Percentiles rank a stretch among this genome's conserved stretches.
Evolutionary conservation across 2,113 vertebrate species (phyloP).

Genomic region (Brevimyrus niger): DNA sequence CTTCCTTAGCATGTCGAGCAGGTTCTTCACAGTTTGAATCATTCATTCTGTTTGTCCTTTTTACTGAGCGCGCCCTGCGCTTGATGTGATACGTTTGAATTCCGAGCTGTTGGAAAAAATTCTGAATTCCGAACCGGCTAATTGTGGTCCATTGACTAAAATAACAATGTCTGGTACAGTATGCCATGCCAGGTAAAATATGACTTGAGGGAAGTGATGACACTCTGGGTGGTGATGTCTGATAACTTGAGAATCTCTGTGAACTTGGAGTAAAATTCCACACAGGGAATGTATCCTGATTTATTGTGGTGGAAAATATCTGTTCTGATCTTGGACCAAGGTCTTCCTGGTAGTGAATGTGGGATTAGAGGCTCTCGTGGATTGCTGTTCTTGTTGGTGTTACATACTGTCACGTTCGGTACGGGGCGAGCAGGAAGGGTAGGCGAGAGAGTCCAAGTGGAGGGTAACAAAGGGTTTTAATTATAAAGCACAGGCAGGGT

Average conservation of each 20-base stretch:
- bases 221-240: neutral
- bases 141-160: neutral
- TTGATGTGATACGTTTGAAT: neutral
- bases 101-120: neutral
- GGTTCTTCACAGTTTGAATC: no score
- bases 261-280: no score
- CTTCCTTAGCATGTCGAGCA: no score
- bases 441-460: no score
- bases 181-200: slow-evolving; percentile 16
- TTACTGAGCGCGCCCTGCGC: neutral
- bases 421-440: no score
- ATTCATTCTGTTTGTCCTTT: neutral
- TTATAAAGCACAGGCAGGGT: no score
- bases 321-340: neutral
- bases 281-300: neutral
- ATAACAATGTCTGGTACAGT: neutral
- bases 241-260: no score
- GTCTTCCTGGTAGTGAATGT: slow-evolving; percentile 8
- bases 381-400: no score
- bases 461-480: no score
- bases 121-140: neutral
- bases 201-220: slow-evolving; percentile 15
- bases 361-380: neutral
- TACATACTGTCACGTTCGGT: no score
- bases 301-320: slow-evolving; percentile 4